Evolutionary conservation across 2,888 invertebrate genomes (phyloP), one percentile per base, ranked within the genome.

Genomic region (Eupithecia vulgata): DNA sequence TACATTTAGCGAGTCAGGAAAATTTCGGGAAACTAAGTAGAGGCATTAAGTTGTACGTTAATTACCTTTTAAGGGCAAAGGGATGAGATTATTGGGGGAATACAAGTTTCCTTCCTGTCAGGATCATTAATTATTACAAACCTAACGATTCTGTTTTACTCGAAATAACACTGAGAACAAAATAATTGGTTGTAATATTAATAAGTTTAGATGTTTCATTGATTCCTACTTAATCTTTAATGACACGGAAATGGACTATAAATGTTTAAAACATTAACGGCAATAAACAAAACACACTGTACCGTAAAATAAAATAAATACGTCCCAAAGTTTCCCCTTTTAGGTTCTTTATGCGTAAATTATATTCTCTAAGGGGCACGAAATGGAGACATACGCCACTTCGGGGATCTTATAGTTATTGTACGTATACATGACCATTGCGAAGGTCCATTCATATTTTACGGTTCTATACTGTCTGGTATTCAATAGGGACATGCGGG

Each of bases 371-470:
- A 76, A 85, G 92, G 91, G 91, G 85, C 86, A 85, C 83, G 88
- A 88, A 93, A 93, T 94, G 90, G 93, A 93, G 92, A 94, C 91
- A 89, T 89, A 94, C 89, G 84, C 88, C 82, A 88, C 94, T 88
- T 87, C 85, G 78, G 94, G 93, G 94, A 93, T 86, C 75, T 68
- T 78, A 79, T 88, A 91, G 91, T 89, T 91, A 90, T 91, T 85
- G 88, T 88, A 80, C 85, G 79, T 87, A 77, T 87, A 85, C 86
- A 88, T 87, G 87, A 83, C 84, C 84, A 80, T 83, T 85, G 83
- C 84, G 81, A 83, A 83, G 83, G 81, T 82, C 85, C 85, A 87
- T 91, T 90, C 89, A 90, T 92, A 90, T 91, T 91, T 92, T 88
- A 91, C 84, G 82, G 88, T 89, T 88, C 88, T 86, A 81, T 81